These are phyloP conservation scores for Colletes latitarsis DNA, from an alignment of 1,140 invertebrate genomes.

Conservation along the genomic window DNA sequence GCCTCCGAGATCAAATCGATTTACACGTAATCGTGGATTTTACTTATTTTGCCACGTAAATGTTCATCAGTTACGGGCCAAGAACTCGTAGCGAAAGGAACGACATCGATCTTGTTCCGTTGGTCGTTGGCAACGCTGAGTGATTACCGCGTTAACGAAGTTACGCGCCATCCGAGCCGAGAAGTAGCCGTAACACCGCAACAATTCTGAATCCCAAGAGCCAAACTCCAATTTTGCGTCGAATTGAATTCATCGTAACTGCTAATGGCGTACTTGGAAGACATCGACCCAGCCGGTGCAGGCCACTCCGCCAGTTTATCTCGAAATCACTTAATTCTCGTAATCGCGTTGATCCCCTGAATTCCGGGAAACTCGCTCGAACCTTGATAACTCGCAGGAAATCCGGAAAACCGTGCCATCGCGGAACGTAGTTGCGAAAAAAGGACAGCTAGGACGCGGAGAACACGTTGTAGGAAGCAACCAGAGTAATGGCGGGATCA, in stretches of 20 bases:
- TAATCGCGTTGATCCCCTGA: slow-evolving; percentile 11
- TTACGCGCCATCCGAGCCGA: too few species aligned
- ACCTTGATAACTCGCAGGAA: not conserved
- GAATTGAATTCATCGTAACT: not conserved
- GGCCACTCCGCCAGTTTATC: not conserved
- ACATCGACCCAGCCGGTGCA: not conserved
- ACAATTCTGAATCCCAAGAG: not conserved
- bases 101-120: not conserved
- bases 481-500: slow-evolving; percentile 6
- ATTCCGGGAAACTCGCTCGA: slow-evolving; percentile 1
- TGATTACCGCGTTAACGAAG: slow-evolving; percentile 5
- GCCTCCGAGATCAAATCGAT: too few species aligned
- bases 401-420: not conserved
- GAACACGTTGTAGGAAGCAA: not conserved
- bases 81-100: not conserved
- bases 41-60: too few species aligned
- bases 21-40: too few species aligned
- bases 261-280: not conserved
- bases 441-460: too few species aligned
- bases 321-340: slow-evolving; percentile 25
- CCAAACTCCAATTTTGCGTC: not conserved
- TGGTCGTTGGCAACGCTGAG: not conserved
- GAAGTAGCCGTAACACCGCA: not conserved
- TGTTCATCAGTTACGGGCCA: too few species aligned
- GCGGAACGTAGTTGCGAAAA: not conserved